These are phyloP conservation scores for Psittacula cyanocephala DNA, from an alignment of 2,113 vertebrate genomes.

Conservation along the genomic window DNA sequence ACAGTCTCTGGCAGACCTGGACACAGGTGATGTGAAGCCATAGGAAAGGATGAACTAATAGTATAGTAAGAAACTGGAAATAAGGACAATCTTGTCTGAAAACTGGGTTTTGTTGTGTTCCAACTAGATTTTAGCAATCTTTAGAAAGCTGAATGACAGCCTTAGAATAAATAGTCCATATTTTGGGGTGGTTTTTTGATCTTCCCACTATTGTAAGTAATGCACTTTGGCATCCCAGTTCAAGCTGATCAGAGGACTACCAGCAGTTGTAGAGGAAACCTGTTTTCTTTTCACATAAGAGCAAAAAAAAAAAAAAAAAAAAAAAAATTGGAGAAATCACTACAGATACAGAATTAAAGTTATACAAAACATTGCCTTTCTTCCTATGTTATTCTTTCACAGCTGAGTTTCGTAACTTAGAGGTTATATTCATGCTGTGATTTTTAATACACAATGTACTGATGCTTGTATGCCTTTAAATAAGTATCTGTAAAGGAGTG, in stretches of 20 bases:
- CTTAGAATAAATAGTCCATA: not conserved
- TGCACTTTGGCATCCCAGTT: not conserved
- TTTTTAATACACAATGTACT: not conserved
- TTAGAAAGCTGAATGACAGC: not conserved
- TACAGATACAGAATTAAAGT: not conserved
- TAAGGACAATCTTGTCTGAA: not conserved
- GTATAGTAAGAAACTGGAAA: not conserved
- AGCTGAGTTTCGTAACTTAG: not conserved
- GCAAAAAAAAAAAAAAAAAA: not conserved
- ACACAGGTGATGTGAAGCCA: not conserved
- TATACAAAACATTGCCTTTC: not conserved
- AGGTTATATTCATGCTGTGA: not conserved
- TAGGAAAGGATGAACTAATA: not conserved
- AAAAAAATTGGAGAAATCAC: not conserved
- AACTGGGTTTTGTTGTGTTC: not conserved
- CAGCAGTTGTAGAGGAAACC: not conserved
- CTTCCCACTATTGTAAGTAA: not conserved
- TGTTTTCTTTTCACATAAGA: conserved; percentile 9
- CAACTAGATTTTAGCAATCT: not conserved
- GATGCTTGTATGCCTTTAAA: not conserved
- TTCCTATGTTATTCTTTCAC: not conserved
- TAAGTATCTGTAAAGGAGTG: not conserved
- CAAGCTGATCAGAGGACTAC: not conserved
- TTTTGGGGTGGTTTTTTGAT: not conserved
- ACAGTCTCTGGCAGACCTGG: not conserved